Base-by-base conservation (phyloP, 2,113 vertebrate genomes). In the Pteruthius melanotis region DNA sequence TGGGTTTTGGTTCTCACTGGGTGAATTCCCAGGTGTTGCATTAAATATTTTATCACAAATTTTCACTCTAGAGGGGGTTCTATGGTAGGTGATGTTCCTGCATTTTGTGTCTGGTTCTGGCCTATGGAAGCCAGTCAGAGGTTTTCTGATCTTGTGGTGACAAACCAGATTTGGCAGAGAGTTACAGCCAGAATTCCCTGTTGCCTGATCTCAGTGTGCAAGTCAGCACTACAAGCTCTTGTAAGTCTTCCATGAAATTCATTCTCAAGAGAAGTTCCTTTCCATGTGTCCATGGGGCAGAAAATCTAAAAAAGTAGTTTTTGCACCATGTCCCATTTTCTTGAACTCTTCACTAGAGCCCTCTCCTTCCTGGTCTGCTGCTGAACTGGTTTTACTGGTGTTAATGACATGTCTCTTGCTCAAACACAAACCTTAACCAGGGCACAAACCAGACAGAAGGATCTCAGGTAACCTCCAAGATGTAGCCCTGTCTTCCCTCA, bases 1-100 rank as follows among this genome's bases (percentile, higher is more conserved):
- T 90, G 75, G 15, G 57, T 93, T 93, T 68, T 79, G 14, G 3
- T 64, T 93, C 85, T 83, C 42, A 39, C 83, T 89, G 65, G 87
- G 50, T 13, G 7, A 87, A 39, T 39, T 93, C n/a, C 44, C 76
- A 96, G 71, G 72, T 93, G 83, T 82, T 94, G 70, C 83, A 71
- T 72, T 92, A 97, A 95, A 95, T 96, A 91, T 91, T 57, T 93
- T 56, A 87, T 87, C 52, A 75, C 23, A 65, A 23, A 47, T 82
- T 87, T 82, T n/a, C 49, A 68, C 1, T 65, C 30, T 65, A 47
- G 52, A 83, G 27, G 16, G 0, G 7, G 5, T 84, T 72, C 81
- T 69, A 37, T 79, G 45, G 23, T 39, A 60, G 71, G 26, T 33
- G 21, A 14, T 19, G 6, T 75, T 91, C 61, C 81, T 63, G 16